Percentiles rank a stretch among this genome's conserved stretches.
These are phyloP conservation scores for Ailuropoda melanoleuca DNA, from an alignment of 2,113 vertebrate species.

Conservation along the genomic window DNA sequence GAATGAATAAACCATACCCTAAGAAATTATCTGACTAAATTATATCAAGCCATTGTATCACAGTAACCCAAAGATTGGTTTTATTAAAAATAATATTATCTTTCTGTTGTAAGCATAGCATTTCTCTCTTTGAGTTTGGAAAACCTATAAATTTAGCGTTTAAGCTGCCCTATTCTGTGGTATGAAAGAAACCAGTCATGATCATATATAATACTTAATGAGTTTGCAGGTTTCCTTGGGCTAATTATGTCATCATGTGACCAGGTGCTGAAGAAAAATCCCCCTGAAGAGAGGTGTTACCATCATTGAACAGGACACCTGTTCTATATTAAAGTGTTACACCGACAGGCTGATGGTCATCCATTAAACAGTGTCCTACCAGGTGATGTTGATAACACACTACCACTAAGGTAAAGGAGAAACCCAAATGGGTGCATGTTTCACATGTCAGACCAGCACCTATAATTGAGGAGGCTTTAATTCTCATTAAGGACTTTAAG, in stretches of 20 bases:
- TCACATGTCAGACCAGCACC: neutral
- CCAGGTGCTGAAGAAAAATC: neutral
- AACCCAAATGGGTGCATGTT: neutral
- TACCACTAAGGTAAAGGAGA: neutral
- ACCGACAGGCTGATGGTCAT: neutral
- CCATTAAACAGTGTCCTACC: neutral
- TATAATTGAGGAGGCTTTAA: neutral
- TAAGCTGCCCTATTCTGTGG: neutral
- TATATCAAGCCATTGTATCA: neutral
- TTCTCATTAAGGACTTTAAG: neutral
- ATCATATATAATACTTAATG: neutral
- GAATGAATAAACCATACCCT: neutral
- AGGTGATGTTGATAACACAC: neutral
- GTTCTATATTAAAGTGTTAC: neutral
- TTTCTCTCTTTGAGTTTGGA: neutral
- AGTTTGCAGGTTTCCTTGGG: neutral
- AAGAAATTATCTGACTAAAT: neutral
- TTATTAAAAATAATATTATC: neutral
- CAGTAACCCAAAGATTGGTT: neutral
- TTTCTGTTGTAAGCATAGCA: neutral
- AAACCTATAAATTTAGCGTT: neutral
- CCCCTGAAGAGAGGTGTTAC: neutral
- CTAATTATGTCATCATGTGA: neutral
- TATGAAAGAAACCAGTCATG: neutral
- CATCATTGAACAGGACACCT: neutral